Evolutionary conservation across 2,888 invertebrate genomes (phyloP).

Genomic region (Drosophila suboccidentalis): DNA sequence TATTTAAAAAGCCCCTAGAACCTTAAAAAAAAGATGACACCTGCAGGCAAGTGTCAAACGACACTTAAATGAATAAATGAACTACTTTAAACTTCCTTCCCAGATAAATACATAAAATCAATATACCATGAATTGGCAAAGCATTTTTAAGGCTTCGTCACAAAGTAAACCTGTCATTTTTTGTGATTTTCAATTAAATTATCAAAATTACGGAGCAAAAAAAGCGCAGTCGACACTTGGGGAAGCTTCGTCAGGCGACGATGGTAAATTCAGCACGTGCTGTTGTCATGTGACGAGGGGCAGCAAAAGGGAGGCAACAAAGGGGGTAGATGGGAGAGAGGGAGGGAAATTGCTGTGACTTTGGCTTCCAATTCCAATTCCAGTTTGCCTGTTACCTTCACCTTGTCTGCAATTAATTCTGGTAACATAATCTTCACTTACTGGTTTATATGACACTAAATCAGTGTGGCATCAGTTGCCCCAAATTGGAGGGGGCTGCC

Average conservation of each 20-base stretch:
- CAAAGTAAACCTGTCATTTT: constrained; percentile 66
- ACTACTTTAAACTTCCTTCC: constrained; percentile 36
- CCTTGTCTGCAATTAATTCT: constrained; percentile 81
- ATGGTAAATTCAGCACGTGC: constrained; percentile 74
- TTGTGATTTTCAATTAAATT: constrained; percentile 73
- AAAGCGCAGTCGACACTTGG: constrained; percentile 29
- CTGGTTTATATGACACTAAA: constrained; percentile 81
- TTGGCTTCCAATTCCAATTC: constrained; percentile 24
- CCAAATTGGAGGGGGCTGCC: constrained; percentile 27
- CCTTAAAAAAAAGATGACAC: constrained; percentile 23
- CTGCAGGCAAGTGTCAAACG: constrained; percentile 31
- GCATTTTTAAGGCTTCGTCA: constrained; percentile 65
- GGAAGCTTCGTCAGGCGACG: constrained; percentile 27
- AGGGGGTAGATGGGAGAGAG: background rate
- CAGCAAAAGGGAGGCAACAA: constrained; percentile 5
- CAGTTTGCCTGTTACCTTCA: constrained; percentile 64
- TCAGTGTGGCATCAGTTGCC: constrained; percentile 60
- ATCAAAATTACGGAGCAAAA: constrained; percentile 65
- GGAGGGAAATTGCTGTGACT: background rate
- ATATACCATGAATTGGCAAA: constrained; percentile 45
- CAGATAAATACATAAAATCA: constrained; percentile 43
- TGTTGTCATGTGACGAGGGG: constrained; percentile 46
- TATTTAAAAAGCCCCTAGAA: background rate
- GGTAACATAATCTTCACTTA: constrained; percentile 83
- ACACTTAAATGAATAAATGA: constrained; percentile 61